Conservation (phyloP, 1,140 invertebrate genomes). For the Papilio aristodemus region DNA sequence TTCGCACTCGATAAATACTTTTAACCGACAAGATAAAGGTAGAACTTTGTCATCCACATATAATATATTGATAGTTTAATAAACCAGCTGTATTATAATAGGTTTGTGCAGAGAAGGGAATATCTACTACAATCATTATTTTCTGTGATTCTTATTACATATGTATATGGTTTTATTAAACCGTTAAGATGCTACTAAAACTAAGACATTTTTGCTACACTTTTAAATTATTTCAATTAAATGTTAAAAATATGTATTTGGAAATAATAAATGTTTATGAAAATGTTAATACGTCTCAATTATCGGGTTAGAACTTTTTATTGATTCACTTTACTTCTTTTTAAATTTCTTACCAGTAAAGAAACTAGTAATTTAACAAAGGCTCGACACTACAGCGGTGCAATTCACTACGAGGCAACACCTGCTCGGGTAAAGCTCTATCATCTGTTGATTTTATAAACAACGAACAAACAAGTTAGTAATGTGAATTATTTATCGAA, state of each 20-base stretch:
- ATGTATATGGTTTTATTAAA: too few species aligned
- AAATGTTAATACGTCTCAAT: too few species aligned
- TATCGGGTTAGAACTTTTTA: too few species aligned
- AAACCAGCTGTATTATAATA: conserved; percentile 11
- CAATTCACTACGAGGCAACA: not conserved
- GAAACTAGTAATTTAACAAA: not conserved
- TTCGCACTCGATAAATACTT: conserved; percentile 34
- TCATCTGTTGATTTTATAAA: conserved; percentile 9
- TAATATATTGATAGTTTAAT: conserved; percentile 6
- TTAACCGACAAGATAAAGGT: conserved; percentile 10
- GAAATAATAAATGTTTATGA: too few species aligned
- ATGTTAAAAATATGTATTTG: too few species aligned
- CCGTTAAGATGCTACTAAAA: too few species aligned
- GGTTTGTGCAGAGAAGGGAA: not conserved
- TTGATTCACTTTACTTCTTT: too few species aligned
- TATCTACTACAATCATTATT: conserved; percentile 3
- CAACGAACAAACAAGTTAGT: conserved; percentile 1
- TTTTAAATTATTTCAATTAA: too few species aligned
- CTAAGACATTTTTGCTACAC: too few species aligned
- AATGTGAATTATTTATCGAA: not conserved
- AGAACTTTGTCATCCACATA: conserved; percentile 19
- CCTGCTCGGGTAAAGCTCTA: not conserved
- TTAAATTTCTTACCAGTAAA: too few species aligned
- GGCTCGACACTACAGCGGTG: conserved; percentile 4
- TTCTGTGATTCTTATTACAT: not conserved